phyloP scores from a whole-genome alignment of 2,888 invertebrate genomes.

The Pammene fasciana region DNA sequence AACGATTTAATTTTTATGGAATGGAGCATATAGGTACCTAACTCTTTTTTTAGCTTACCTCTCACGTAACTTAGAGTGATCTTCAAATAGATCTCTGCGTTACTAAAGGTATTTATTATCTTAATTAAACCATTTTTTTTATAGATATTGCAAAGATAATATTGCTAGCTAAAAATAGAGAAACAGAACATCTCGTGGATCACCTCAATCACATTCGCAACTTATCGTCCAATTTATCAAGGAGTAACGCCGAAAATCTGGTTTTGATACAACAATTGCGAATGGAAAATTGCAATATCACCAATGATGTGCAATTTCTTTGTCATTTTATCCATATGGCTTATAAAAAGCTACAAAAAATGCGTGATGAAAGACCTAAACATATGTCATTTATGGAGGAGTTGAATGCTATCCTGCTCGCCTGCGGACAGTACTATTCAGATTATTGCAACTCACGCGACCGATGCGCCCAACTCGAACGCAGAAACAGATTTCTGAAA shows the following conservation, averaged over 20 bases:
- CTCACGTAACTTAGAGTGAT: no score
- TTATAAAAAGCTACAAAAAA: slow-evolving; percentile 58
- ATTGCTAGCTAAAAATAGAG: slow-evolving; percentile 56
- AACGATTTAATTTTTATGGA: no score
- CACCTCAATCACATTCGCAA: slow-evolving; percentile 53
- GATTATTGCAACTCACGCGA: slow-evolving; percentile 57
- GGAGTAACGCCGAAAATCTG: slow-evolving; percentile 49
- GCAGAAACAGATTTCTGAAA: slow-evolving; percentile 59
- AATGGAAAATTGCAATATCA: slow-evolving; percentile 52
- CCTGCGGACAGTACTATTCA: slow-evolving; percentile 62
- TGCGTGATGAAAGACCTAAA: slow-evolving; percentile 49
- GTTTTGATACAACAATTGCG: slow-evolving; percentile 49
- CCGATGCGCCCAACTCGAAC: slow-evolving; percentile 54
- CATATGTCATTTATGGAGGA: slow-evolving; percentile 51
- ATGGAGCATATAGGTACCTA: no score
- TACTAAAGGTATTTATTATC: neutral
- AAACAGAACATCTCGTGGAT: slow-evolving; percentile 51
- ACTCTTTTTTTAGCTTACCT: no score
- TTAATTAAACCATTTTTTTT: slow-evolving; percentile 41
- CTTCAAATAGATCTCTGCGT: no score
- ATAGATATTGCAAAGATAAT: slow-evolving; percentile 60
- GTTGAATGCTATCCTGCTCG: slow-evolving; percentile 59
- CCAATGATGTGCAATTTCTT: slow-evolving; percentile 53
- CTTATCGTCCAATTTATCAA: slow-evolving; percentile 53
- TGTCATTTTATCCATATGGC: slow-evolving; percentile 58